Conservation (phyloP, 2,888 invertebrate species). For the Lasioglossum oenotherae region DNA sequence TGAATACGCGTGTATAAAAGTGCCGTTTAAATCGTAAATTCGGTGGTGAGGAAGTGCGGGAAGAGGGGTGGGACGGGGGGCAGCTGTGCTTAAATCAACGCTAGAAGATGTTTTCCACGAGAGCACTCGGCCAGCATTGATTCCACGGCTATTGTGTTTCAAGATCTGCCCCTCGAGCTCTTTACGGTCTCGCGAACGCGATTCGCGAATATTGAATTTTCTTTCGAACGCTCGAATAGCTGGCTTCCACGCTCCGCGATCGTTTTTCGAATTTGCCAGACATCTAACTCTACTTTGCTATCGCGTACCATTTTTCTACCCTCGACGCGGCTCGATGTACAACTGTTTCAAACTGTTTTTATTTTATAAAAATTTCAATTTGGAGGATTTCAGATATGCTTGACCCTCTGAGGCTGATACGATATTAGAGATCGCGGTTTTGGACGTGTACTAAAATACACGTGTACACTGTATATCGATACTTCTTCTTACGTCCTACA, state of each 20-base stretch:
- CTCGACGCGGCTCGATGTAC: not conserved
- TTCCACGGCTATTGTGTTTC: conserved; percentile 35
- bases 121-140: conserved; percentile 39
- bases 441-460: too few species aligned
- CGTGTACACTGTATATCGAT: too few species aligned
- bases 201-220: conserved; percentile 4
- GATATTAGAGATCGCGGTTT: too few species aligned
- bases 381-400: not conserved
- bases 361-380: not conserved
- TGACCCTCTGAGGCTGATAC: not conserved
- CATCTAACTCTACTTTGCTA: not conserved
- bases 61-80: not conserved
- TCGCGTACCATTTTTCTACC: not conserved
- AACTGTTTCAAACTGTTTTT: not conserved
- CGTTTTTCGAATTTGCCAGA: not conserved
- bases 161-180: not conserved
- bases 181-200: conserved; percentile 10
- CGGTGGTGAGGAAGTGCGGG: conserved; percentile 1
- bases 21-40: conserved; percentile 64
- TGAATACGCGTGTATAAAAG: conserved; percentile 57
- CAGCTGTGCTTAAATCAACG: conserved; percentile 53
- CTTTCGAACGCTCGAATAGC: not conserved
- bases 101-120: conserved; percentile 54
- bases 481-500: too few species aligned
- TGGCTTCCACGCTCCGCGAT: not conserved